These are phyloP conservation scores for Allobates femoralis DNA, from an alignment of 2,797 vertebrate genomes.

Conservation along the genomic window DNA sequence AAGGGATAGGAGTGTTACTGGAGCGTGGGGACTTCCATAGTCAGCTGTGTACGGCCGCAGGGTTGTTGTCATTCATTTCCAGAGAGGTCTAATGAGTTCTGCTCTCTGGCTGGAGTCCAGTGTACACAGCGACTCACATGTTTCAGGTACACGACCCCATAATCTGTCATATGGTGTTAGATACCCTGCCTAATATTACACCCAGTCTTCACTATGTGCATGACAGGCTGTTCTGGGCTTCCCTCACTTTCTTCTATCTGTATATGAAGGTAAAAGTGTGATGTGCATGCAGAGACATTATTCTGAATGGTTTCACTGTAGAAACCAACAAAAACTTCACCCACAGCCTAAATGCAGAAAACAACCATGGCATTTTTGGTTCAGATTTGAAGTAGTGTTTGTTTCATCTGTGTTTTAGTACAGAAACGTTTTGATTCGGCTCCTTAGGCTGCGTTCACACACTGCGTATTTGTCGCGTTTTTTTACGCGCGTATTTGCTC, in stretches of 20 bases:
- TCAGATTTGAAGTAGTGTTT: too few species aligned
- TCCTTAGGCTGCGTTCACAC: too few species aligned
- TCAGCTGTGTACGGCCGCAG: neutral
- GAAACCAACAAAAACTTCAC: neutral
- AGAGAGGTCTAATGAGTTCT: conserved; percentile 27
- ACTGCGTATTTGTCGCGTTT: too few species aligned
- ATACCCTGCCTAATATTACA: neutral
- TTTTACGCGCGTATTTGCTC: too few species aligned
- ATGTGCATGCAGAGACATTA: neutral
- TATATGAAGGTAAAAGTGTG: neutral
- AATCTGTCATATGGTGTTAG: neutral
- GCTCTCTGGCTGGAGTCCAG: neutral
- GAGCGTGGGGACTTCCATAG: neutral
- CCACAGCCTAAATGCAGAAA: neutral
- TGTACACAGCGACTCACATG: neutral
- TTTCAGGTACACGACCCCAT: neutral
- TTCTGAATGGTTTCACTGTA: neutral
- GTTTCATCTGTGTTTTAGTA: too few species aligned
- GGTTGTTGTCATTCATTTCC: conserved; percentile 24
- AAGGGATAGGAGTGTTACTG: neutral
- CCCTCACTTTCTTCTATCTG: neutral
- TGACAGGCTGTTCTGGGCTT: neutral
- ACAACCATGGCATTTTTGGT: too few species aligned
- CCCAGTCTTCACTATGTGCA: neutral
- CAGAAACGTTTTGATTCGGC: too few species aligned